Evolutionary conservation across 2,113 vertebrate species (phyloP).

Genomic region (Tragelaphus strepsiceros): DNA sequence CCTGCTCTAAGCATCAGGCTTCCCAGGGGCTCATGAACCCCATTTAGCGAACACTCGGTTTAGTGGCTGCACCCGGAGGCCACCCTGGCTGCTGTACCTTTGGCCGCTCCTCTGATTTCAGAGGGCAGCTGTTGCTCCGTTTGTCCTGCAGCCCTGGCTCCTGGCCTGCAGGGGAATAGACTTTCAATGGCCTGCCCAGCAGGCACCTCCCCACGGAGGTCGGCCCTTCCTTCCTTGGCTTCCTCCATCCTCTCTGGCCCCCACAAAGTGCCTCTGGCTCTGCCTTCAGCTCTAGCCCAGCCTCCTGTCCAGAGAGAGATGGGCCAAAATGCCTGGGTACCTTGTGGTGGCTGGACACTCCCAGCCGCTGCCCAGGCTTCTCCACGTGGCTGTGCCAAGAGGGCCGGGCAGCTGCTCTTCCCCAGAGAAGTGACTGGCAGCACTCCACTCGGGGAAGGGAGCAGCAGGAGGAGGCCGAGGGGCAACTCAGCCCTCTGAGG

Average conservation of each 20-base stretch:
- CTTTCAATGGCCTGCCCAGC: neutral
- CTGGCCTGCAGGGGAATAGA: neutral
- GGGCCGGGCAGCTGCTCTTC: neutral
- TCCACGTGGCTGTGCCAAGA: neutral
- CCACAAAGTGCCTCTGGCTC: neutral
- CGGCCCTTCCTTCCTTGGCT: slow-evolving; percentile 31
- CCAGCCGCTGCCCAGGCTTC: neutral
- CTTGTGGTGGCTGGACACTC: neutral
- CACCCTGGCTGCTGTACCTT: neutral
- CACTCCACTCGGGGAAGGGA: neutral
- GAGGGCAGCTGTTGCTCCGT: neutral
- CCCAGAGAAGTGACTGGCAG: neutral
- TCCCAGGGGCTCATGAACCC: neutral
- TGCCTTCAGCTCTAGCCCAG: neutral
- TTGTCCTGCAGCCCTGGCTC: neutral
- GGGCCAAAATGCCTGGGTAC: neutral
- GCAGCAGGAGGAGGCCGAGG: neutral
- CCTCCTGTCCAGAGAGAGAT: neutral
- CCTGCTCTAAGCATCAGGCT: neutral
- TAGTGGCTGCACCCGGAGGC: neutral
- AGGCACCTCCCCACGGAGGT: neutral
- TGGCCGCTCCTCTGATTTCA: neutral
- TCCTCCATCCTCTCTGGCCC: neutral
- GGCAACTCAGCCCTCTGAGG: neutral
- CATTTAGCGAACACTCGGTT: neutral